phyloP scores from a whole-genome alignment of 2,797 vertebrate genomes.

The Graptemys geographica region DNA sequence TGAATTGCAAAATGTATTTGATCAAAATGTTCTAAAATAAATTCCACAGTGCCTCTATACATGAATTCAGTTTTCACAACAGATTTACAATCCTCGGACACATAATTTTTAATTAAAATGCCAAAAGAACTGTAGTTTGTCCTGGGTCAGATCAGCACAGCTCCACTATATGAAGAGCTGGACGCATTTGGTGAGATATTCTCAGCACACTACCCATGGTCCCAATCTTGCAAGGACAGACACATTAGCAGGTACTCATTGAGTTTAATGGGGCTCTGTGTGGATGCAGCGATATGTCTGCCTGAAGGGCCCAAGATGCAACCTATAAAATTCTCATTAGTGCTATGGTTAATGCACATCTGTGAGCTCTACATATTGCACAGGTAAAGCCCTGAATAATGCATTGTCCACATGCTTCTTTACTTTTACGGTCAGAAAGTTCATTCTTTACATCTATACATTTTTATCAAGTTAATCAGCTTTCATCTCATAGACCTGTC shows the following conservation, averaged over 20 bases:
- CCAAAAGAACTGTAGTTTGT: background rate
- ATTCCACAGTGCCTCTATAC: fast-evolving
- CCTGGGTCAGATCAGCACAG: background rate
- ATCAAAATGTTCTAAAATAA: background rate
- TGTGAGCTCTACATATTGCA: background rate
- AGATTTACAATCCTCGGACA: background rate
- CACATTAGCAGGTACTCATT: background rate
- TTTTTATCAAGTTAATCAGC: background rate
- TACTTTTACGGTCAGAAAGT: background rate
- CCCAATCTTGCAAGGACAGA: background rate
- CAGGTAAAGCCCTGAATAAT: background rate
- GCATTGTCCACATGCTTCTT: background rate
- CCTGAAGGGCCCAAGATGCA: background rate
- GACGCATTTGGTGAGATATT: background rate
- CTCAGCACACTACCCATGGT: background rate
- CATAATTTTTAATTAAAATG: fast-evolving
- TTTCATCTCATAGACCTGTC: background rate
- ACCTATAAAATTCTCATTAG: background rate
- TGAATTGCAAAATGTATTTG: background rate
- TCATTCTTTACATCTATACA: background rate
- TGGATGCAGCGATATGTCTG: background rate
- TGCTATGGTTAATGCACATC: background rate
- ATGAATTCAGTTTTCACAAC: background rate
- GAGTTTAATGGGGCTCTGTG: background rate
- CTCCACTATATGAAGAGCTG: background rate